These are phyloP conservation scores for Diadema setosum DNA, from an alignment of 35 echinoderm and acorn worm species.

Conservation along the genomic window DNA sequence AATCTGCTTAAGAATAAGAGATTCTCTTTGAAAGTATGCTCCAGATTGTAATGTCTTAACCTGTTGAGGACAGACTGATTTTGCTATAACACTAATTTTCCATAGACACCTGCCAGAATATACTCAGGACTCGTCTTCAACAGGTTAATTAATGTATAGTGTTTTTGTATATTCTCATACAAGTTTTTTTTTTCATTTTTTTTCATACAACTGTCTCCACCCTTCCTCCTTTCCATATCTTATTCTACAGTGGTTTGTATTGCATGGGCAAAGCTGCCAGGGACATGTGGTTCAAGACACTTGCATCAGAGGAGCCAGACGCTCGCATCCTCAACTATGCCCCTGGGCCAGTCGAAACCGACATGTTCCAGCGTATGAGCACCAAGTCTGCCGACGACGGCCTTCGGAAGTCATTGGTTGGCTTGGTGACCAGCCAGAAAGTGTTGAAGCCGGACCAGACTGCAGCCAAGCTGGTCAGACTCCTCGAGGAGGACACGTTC, in stretches of 20 bases:
- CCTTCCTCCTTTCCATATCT: not conserved
- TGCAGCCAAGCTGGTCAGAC: not conserved
- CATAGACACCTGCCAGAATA: too few species aligned
- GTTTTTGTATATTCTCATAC: too few species aligned
- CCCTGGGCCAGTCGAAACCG: slow-evolving; percentile 56
- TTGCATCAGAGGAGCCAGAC: slow-evolving; percentile 51
- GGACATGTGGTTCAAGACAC: slow-evolving; percentile 14
- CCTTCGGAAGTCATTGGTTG: not conserved
- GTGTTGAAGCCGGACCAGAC: slow-evolving; percentile 25
- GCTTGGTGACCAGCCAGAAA: not conserved
- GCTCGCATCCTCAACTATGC: slow-evolving; percentile 47
- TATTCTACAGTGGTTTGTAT: slow-evolving; percentile 3
- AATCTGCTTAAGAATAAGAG: too few species aligned
- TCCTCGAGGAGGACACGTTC: slow-evolving; percentile 41
- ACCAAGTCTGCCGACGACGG: not conserved
- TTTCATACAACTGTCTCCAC: too few species aligned
- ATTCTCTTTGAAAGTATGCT: too few species aligned
- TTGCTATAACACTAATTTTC: too few species aligned
- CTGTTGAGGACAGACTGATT: too few species aligned
- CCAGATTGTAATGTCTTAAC: too few species aligned
- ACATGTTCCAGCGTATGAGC: slow-evolving; percentile 16
- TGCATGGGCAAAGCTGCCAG: slow-evolving; percentile 40
- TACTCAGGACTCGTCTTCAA: too few species aligned
- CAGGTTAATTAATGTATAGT: too few species aligned
- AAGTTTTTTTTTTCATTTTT: too few species aligned